Conservation (phyloP, 2,797 vertebrate species). For the Percopsis omiscomaycus region DNA sequence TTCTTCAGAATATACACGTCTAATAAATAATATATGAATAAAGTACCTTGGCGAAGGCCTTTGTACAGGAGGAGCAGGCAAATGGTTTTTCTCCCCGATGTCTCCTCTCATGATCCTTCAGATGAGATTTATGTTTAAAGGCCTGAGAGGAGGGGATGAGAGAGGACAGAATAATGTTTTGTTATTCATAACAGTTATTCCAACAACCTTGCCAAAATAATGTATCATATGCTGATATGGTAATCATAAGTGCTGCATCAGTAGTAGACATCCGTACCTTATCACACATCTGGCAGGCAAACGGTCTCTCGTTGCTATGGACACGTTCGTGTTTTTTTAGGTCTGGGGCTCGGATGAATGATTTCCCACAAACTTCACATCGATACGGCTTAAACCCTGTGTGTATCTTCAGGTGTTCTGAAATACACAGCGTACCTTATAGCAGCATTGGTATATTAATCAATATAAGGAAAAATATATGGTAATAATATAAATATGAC, state of each 20-base stretch:
- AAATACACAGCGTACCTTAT: slow-evolving; percentile 10
- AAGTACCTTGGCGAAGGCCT: slow-evolving; percentile 88
- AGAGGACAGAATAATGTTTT: background rate
- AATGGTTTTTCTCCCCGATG: slow-evolving; percentile 94
- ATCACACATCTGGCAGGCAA: slow-evolving; percentile 94
- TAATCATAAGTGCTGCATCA: background rate
- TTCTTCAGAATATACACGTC: background rate
- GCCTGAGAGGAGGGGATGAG: slow-evolving; percentile 62
- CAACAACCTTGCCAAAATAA: background rate
- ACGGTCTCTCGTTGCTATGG: slow-evolving; percentile 93
- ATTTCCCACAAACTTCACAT: slow-evolving; percentile 92
- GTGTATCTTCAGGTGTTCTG: slow-evolving; percentile 93
- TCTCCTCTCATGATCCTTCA: slow-evolving; percentile 92
- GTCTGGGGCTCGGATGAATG: slow-evolving; percentile 92
- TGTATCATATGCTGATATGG: background rate
- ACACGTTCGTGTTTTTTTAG: slow-evolving; percentile 94
- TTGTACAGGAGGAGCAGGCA: slow-evolving; percentile 90
- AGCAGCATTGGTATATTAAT: background rate
- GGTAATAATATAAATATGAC: no score
- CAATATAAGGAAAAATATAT: no score
- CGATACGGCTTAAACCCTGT: slow-evolving; percentile 92
- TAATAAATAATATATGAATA: no score
- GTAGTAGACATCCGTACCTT: slow-evolving; percentile 67
- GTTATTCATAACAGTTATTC: background rate
- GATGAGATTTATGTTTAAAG: slow-evolving; percentile 95